These are phyloP conservation scores for Brachymystax lenok DNA, from an alignment of 2,797 vertebrate species.

Conservation along the genomic window DNA sequence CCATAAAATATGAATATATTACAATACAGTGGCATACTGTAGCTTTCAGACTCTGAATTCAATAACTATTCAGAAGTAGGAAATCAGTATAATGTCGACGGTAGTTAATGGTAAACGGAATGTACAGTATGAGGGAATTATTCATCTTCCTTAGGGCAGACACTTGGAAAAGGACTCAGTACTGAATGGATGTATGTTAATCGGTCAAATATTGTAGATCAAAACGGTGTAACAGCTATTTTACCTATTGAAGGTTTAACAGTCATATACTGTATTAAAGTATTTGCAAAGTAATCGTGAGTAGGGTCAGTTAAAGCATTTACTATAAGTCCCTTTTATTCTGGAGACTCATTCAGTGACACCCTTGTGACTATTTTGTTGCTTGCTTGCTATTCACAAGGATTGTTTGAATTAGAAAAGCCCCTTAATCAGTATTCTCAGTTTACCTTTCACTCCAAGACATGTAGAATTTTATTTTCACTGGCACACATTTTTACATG, in stretches of 20 bases:
- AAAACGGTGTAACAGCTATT: neutral
- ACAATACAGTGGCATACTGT: neutral
- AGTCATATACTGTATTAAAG: neutral
- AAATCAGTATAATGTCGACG: constrained; percentile 1
- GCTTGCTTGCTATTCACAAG: neutral
- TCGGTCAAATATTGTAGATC: neutral
- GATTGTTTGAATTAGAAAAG: neutral
- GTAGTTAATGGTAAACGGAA: neutral
- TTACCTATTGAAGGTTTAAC: neutral
- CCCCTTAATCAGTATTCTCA: neutral
- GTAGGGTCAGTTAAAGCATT: too few species aligned
- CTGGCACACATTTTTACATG: neutral
- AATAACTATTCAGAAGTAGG: constrained; percentile 44
- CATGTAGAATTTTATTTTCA: neutral
- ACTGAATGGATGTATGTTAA: neutral
- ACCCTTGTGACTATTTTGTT: neutral
- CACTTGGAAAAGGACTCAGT: neutral
- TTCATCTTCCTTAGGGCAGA: neutral
- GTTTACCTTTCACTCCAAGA: neutral
- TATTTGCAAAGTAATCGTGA: too few species aligned
- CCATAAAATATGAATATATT: neutral
- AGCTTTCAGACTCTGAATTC: neutral
- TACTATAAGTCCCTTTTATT: too few species aligned
- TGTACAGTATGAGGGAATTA: too few species aligned
- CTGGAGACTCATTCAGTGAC: neutral